Evolutionary conservation across 2,888 invertebrate genomes (phyloP).

Genomic region (Amitus sp.): DNA sequence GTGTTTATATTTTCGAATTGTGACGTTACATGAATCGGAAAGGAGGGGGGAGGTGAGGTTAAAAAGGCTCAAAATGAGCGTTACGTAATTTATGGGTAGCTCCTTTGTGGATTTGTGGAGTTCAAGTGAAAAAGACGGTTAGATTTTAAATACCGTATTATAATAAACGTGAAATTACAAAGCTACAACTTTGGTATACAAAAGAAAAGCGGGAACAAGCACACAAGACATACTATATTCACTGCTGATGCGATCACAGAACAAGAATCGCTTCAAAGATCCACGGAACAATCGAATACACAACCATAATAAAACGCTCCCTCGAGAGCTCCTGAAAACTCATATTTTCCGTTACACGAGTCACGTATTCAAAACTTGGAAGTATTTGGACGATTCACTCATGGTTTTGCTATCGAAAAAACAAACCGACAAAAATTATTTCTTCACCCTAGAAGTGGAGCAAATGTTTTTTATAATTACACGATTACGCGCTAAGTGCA

Average conservation of each 20-base stretch:
- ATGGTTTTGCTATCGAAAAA: constrained; percentile 16
- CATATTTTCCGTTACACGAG: constrained; percentile 24
- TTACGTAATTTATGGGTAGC: too few relatives aligned
- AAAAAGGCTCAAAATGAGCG: too few relatives aligned
- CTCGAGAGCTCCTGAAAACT: constrained; percentile 22
- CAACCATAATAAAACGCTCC: constrained; percentile 29
- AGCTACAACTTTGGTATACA: constrained; percentile 68
- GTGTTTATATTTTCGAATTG: too few relatives aligned
- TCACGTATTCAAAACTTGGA: constrained; percentile 37
- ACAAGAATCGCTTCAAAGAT: constrained; percentile 34
- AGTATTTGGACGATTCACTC: constrained; percentile 33
- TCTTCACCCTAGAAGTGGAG: constrained; percentile 21
- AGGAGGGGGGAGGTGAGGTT: too few relatives aligned
- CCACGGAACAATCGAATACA: constrained; percentile 27
- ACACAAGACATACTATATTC: constrained; percentile 40
- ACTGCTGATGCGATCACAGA: constrained; percentile 37
- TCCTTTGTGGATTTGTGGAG: too few relatives aligned
- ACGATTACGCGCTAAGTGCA: constrained; percentile 43
- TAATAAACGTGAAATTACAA: constrained; percentile 65
- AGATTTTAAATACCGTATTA: constrained; percentile 54
- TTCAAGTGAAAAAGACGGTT: constrained; percentile 11
- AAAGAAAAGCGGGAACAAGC: constrained; percentile 46
- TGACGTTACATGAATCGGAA: too few relatives aligned
- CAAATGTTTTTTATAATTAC: constrained; percentile 37
- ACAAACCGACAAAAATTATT: constrained; percentile 21